phyloP scores from a whole-genome alignment of 2,888 invertebrate genomes.

The Erannis defoliaria region DNA sequence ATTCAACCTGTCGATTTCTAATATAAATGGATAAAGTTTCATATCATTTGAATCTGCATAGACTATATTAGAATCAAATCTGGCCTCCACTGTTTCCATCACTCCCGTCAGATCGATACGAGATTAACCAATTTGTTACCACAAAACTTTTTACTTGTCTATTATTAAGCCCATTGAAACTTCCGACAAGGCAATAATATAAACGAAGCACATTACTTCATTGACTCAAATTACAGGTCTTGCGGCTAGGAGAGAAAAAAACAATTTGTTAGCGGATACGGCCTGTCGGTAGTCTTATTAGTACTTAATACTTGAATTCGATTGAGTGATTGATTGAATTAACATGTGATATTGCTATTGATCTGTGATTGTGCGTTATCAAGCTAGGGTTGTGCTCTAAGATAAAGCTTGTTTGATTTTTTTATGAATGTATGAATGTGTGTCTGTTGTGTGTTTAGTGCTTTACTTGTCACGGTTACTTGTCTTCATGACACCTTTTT shows the following conservation, averaged over 20 bases:
- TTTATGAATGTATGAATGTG: background rate
- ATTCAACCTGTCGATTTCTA: too few species aligned
- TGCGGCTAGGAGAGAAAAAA: slow-evolving; percentile 32
- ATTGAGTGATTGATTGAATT: slow-evolving; percentile 56
- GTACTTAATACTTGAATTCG: slow-evolving; percentile 19
- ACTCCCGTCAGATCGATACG: slow-evolving; percentile 14
- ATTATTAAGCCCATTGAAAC: slow-evolving; percentile 42
- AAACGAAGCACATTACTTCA: slow-evolving; percentile 44
- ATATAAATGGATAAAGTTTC: too few species aligned
- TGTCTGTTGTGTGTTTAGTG: too few species aligned
- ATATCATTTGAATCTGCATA: too few species aligned
- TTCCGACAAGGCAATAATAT: slow-evolving; percentile 45
- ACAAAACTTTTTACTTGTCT: slow-evolving; percentile 20
- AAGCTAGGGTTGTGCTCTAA: slow-evolving; percentile 1
- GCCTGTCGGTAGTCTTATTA: slow-evolving; percentile 46
- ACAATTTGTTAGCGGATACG: slow-evolving; percentile 53
- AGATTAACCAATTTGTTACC: slow-evolving; percentile 21
- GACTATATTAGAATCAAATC: too few species aligned
- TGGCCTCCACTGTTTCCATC: slow-evolving; percentile 14
- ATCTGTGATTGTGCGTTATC: slow-evolving; percentile 41
- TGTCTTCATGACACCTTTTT: too few species aligned
- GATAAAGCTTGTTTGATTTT: background rate
- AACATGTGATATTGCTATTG: slow-evolving; percentile 29
- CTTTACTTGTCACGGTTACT: background rate
- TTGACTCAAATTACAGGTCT: slow-evolving; percentile 41